phyloP scores from a whole-genome alignment of 2,113 vertebrate species.

The Macrotus californicus region DNA sequence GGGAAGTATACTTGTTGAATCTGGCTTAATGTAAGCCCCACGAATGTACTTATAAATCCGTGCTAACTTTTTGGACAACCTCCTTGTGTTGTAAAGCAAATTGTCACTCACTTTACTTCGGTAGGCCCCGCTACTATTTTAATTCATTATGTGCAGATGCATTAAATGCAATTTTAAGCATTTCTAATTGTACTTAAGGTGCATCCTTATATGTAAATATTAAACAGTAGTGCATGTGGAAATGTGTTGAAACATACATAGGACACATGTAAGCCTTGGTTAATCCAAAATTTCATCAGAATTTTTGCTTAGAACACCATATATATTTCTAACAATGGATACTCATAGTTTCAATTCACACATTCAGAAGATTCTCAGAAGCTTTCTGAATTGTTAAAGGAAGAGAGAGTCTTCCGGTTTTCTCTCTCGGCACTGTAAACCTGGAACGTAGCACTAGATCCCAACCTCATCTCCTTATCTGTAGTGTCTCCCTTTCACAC shows the following conservation, averaged over 20 bases:
- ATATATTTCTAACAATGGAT: background rate
- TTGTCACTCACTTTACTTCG: background rate
- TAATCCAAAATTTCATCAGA: background rate
- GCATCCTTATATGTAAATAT: background rate
- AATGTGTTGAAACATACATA: background rate
- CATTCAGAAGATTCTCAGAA: background rate
- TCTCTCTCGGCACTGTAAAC: accelerated
- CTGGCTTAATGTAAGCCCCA: background rate
- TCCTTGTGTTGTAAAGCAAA: background rate
- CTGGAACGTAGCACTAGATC: too few species aligned
- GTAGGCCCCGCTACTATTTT: background rate
- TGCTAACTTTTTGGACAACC: background rate
- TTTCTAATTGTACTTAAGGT: background rate
- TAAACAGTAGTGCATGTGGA: background rate
- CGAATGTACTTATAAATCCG: background rate
- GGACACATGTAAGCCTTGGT: background rate
- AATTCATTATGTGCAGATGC: background rate
- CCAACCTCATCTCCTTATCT: background rate
- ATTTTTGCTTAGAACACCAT: background rate
- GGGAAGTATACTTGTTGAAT: background rate
- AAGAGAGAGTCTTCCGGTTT: background rate
- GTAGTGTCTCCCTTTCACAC: too few species aligned
- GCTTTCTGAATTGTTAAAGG: background rate
- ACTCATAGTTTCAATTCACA: background rate
- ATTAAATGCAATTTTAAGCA: background rate